Evolutionary conservation across 2,888 invertebrate species (phyloP).

Genomic region (Athetis lepigone): DNA sequence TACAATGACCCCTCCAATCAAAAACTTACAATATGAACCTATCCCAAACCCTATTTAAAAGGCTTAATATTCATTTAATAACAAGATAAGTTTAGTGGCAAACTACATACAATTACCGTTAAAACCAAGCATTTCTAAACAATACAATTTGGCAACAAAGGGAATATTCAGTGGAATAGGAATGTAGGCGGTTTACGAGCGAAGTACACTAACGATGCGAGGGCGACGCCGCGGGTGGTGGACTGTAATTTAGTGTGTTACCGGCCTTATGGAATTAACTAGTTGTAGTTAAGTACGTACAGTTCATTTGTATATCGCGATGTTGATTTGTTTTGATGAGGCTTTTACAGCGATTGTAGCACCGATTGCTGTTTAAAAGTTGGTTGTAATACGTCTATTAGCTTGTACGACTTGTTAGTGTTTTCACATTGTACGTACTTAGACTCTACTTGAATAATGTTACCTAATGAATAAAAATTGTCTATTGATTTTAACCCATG

Average conservation of each 20-base stretch:
- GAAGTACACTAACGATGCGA: slow-evolving; percentile 60
- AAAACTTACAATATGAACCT: too few species aligned
- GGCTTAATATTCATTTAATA: slow-evolving; percentile 1
- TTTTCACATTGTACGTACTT: too few species aligned
- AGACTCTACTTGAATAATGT: too few species aligned
- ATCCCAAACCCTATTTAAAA: too few species aligned
- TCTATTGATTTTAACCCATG: too few species aligned
- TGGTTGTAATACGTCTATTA: too few species aligned
- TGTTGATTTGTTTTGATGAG: slow-evolving; percentile 22
- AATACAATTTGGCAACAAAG: slow-evolving; percentile 71
- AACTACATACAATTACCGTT: slow-evolving; percentile 39
- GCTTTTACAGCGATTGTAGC: not conserved
- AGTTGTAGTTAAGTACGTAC: slow-evolving; percentile 1
- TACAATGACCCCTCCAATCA: too few species aligned
- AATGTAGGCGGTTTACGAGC: slow-evolving; percentile 65
- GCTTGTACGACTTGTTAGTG: too few species aligned
- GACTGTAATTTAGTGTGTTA: slow-evolving; percentile 62
- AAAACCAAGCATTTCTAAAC: slow-evolving; percentile 66
- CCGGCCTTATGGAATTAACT: slow-evolving; percentile 58
- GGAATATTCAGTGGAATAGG: slow-evolving; percentile 66
- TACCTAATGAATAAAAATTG: too few species aligned
- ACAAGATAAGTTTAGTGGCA: slow-evolving; percentile 8
- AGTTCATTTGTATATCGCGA: slow-evolving; percentile 47
- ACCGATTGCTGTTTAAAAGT: not conserved
- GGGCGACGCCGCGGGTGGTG: slow-evolving; percentile 44